These are phyloP conservation scores for Drosophila erecta DNA, from an alignment of 1,140 invertebrate species.

Conservation along the genomic window DNA sequence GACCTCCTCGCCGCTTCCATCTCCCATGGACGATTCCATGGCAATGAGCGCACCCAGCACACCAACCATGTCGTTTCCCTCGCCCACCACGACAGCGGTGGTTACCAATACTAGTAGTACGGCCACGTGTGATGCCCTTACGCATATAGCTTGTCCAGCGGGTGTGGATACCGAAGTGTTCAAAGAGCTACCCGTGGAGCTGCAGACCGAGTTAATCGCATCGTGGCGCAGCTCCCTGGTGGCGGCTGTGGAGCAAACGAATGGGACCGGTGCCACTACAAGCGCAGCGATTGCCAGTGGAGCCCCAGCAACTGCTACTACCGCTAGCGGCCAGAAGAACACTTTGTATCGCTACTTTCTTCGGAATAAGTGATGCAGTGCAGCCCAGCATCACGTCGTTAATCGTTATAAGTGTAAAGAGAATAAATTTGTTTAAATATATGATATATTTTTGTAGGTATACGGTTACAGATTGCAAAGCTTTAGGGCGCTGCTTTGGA, in stretches of 20 bases:
- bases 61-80: slow-evolving; percentile 74
- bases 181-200: slow-evolving; percentile 86
- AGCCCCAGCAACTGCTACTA: slow-evolving; percentile 25
- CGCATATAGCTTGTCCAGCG: slow-evolving; percentile 85
- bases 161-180: slow-evolving; percentile 88
- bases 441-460: slow-evolving; percentile 64
- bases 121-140: slow-evolving; percentile 47
- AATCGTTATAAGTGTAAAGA: slow-evolving; percentile 27
- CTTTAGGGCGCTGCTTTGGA: slow-evolving; percentile 4
- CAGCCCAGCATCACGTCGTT: slow-evolving; percentile 28
- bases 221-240: slow-evolving; percentile 86
- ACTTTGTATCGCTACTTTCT: slow-evolving; percentile 88
- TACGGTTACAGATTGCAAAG: slow-evolving; percentile 41
- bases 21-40: slow-evolving; percentile 78
- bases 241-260: slow-evolving; percentile 63
- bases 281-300: slow-evolving; percentile 16
- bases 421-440: slow-evolving; percentile 35
- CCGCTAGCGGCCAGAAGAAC: slow-evolving; percentile 83
- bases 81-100: slow-evolving; percentile 17
- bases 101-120: slow-evolving; percentile 14
- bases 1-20: slow-evolving; percentile 84
- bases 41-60: slow-evolving; percentile 83
- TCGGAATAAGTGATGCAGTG: slow-evolving; percentile 86
- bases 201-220: slow-evolving; percentile 87
- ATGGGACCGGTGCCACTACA: slow-evolving; percentile 19